Evolutionary conservation across 2,113 vertebrate genomes (phyloP).

Genomic region (Nycticorax nycticorax): DNA sequence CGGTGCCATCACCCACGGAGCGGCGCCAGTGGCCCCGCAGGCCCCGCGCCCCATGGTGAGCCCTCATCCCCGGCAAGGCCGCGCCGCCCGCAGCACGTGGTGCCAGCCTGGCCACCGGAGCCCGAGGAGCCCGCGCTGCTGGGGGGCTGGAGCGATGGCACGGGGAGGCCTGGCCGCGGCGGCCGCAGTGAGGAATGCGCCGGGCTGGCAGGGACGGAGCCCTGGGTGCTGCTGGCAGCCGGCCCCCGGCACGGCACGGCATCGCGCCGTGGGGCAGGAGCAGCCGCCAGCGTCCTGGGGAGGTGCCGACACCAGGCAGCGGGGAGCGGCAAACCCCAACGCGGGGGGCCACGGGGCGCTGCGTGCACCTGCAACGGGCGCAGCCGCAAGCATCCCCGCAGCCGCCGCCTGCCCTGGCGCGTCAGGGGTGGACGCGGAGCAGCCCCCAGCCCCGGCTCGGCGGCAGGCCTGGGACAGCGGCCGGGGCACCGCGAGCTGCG

Average conservation of each 20-base stretch:
- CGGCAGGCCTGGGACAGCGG: too few relatives aligned
- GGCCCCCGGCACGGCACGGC: neutral
- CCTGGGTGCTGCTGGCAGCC: neutral
- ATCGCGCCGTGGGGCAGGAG: neutral
- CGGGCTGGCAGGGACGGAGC: neutral
- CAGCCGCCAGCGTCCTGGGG: neutral
- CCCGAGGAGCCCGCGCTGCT: accelerated
- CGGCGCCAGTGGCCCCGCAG: accelerated
- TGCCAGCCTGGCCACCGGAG: neutral
- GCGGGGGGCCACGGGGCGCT: neutral
- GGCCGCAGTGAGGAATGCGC: too few relatives aligned
- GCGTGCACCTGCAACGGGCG: accelerated
- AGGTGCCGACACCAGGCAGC: neutral
- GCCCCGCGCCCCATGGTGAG: neutral
- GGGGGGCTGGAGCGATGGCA: neutral
- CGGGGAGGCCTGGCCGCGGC: accelerated
- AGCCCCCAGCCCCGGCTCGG: neutral
- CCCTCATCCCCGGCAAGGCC: neutral
- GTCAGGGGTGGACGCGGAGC: too few relatives aligned
- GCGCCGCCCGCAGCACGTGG: accelerated
- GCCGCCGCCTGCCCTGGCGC: too few relatives aligned
- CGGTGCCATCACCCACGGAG: neutral
- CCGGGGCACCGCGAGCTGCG: too few relatives aligned
- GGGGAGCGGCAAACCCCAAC: neutral
- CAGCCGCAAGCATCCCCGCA: neutral